Evolutionary conservation across 2,888 invertebrate genomes (phyloP).

Genomic region (Torymus auratus): DNA sequence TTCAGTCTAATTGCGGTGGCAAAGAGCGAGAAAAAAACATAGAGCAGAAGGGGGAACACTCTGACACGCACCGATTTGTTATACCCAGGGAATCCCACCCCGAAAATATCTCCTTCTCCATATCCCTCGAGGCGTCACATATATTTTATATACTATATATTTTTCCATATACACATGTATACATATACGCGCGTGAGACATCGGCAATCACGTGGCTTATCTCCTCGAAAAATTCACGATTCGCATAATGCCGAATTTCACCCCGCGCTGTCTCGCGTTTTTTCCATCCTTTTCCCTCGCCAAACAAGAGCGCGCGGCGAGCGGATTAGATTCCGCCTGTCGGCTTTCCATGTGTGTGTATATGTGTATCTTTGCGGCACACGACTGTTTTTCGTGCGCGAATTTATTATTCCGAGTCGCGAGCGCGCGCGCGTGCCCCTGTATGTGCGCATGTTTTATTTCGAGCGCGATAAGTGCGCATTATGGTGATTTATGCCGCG

Average conservation of each 20-base stretch:
- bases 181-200: constrained; percentile 22
- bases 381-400: background rate
- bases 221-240: constrained; percentile 39
- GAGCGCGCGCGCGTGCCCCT: too few species aligned
- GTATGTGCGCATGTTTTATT: constrained; percentile 32
- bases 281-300: too few species aligned
- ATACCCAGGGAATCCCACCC: background rate
- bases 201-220: constrained; percentile 30
- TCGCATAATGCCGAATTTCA: constrained; percentile 21
- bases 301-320: too few species aligned
- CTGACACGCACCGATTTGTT: constrained; percentile 16
- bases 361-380: background rate
- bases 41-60: background rate
- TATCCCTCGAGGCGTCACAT: too few species aligned
- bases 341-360: too few species aligned
- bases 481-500: constrained; percentile 41
- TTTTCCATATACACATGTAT: background rate
- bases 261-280: too few species aligned
- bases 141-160: too few species aligned
- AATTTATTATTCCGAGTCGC: constrained; percentile 38
- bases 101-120: background rate
- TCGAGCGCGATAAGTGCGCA: constrained; percentile 51
- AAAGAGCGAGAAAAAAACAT: background rate
- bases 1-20: constrained; percentile 34
- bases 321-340: too few species aligned